Conservation (phyloP, 2,888 invertebrate species). For the Lepidochitona cinerea region DNA sequence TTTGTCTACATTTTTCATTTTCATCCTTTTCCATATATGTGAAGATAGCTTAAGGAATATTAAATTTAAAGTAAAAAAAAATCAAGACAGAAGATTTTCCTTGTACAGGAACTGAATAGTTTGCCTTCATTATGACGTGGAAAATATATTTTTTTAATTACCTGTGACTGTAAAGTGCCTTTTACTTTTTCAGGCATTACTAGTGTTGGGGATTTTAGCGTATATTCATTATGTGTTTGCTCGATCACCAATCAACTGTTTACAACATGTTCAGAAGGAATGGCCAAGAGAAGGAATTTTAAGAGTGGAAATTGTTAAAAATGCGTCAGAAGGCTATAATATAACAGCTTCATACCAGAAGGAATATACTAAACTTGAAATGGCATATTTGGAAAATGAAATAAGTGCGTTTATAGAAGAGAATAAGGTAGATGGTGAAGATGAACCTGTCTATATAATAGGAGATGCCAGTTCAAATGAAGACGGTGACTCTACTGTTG, state of each 20-base stretch:
- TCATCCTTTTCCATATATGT: too few species aligned
- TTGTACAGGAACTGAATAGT: too few species aligned
- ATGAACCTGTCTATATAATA: background rate
- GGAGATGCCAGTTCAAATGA: background rate
- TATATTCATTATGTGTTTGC: constrained; percentile 97
- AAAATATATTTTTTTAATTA: too few species aligned
- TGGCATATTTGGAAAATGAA: background rate
- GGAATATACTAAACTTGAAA: constrained; percentile 71
- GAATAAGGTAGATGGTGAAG: background rate
- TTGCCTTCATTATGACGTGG: too few species aligned
- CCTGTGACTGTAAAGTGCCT: too few species aligned
- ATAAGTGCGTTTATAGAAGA: background rate
- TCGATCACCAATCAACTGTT: constrained; percentile 91
- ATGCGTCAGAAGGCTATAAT: constrained; percentile 78
- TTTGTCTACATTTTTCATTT: too few species aligned
- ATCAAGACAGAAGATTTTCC: too few species aligned
- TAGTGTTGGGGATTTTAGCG: constrained; percentile 90
- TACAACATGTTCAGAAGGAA: constrained; percentile 84
- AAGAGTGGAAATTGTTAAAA: constrained; percentile 84
- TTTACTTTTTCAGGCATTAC: constrained; percentile 84
- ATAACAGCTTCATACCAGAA: constrained; percentile 88
- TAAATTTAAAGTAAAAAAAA: too few species aligned
- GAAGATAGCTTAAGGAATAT: too few species aligned
- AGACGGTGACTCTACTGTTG: background rate
- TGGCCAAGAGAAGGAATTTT: constrained; percentile 98